A percentile compares a stretch with the other conserved stretches of the same genome.
Evolutionary conservation across 2,797 vertebrate genomes (phyloP).

Genomic region (Enoplosus armatus): DNA sequence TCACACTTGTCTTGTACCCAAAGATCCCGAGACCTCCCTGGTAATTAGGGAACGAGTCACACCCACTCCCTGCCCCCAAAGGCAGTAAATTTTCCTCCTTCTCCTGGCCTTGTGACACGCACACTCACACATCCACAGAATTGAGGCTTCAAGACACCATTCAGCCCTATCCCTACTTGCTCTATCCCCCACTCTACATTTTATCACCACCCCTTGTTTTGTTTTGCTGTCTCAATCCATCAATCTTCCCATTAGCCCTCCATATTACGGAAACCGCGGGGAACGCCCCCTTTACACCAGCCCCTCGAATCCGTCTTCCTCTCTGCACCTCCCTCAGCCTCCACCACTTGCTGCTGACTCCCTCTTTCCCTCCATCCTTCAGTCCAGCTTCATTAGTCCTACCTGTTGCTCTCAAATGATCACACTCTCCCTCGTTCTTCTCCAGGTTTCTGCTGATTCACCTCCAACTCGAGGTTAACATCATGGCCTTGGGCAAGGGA

Average conservation of each 20-base stretch:
- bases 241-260: conserved; percentile 98
- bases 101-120: conserved; percentile 77
- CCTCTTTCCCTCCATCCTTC: conserved; percentile 40
- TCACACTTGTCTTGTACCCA: conserved; percentile 82
- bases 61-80: conserved; percentile 85
- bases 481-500: background rate
- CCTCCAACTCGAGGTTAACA: conserved; percentile 3
- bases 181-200: conserved; percentile 83
- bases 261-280: conserved; percentile 89
- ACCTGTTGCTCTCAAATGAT: conserved; percentile 47
- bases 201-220: conserved; percentile 87
- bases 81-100: conserved; percentile 88
- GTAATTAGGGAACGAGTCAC: conserved; percentile 96
- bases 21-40: conserved; percentile 88
- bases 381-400: conserved; percentile 31
- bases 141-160: conserved; percentile 77
- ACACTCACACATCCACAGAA: conserved; percentile 79
- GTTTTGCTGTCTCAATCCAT: conserved; percentile 91
- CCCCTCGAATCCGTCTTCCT: conserved; percentile 82
- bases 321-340: conserved; percentile 67
- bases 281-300: conserved; percentile 86
- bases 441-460: background rate
- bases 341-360: conserved; percentile 84
- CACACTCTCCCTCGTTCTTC: background rate
- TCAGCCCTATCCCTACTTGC: conserved; percentile 77